These are phyloP conservation scores for Meloidogyne floridensis DNA, from an alignment of 1,140 invertebrate species.

Conservation along the genomic window DNA sequence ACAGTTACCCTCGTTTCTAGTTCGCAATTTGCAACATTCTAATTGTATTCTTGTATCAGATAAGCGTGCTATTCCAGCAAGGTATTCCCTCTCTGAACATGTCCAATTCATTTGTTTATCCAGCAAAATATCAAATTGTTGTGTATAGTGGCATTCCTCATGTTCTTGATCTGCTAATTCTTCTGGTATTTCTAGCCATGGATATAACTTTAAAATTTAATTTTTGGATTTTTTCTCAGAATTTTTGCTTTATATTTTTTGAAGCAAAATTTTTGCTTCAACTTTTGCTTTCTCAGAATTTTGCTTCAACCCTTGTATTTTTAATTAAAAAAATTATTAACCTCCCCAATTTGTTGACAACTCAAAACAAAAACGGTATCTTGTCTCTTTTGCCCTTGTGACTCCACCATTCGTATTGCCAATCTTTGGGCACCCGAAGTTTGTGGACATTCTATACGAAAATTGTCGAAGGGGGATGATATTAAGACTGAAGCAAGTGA, in stretches of 20 bases:
- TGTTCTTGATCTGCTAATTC: slow-evolving; percentile 56
- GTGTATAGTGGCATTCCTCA: slow-evolving; percentile 61
- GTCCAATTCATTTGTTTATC: slow-evolving; percentile 50
- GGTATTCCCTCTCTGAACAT: slow-evolving; percentile 56
- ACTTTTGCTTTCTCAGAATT: no score
- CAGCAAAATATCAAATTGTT: slow-evolving; percentile 59
- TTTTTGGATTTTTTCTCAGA: slow-evolving; percentile 8
- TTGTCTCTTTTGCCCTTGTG: slow-evolving; percentile 61
- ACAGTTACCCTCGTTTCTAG: slow-evolving; percentile 59
- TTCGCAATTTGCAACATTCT: slow-evolving; percentile 56
- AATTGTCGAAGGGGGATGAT: slow-evolving; percentile 64
- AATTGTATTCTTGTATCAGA: slow-evolving; percentile 65
- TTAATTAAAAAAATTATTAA: slow-evolving; percentile 13
- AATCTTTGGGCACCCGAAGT: slow-evolving; percentile 37
- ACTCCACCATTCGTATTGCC: slow-evolving; percentile 63
- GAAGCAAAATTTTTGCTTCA: no score
- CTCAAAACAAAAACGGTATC: slow-evolving; percentile 61
- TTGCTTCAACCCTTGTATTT: no score
- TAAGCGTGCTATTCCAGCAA: slow-evolving; percentile 60
- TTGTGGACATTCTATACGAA: slow-evolving; percentile 65
- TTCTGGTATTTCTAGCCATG: slow-evolving; percentile 61
- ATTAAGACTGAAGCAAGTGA: slow-evolving; percentile 54
- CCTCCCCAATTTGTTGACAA: slow-evolving; percentile 57
- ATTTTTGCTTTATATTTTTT: neutral
- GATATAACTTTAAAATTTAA: slow-evolving; percentile 53